Evolutionary conservation across 2,113 vertebrate genomes (phyloP).

Genomic region (Phalacrocorax pelagicus): DNA sequence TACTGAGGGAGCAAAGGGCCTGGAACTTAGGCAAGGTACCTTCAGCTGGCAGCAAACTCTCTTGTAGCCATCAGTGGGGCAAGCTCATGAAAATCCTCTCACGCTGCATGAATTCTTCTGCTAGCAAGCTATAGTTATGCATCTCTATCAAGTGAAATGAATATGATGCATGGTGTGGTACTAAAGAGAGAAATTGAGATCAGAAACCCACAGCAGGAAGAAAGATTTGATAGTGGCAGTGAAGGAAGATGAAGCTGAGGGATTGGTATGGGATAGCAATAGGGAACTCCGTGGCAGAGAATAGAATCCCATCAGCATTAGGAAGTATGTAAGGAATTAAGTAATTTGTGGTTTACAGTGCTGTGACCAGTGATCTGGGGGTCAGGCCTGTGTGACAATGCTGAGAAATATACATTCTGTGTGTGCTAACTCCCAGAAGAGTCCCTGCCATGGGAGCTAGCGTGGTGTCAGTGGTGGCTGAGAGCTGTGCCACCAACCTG

Average conservation of each 20-base stretch:
- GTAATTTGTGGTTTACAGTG: background rate
- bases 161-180: background rate
- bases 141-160: background rate
- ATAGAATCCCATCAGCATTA: background rate
- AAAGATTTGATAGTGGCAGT: background rate
- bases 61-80: background rate
- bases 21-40: slow-evolving; percentile 1
- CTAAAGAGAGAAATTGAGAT: background rate
- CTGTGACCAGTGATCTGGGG: background rate
- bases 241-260: background rate
- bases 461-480: background rate
- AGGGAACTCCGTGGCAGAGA: background rate
- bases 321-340: background rate
- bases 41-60: background rate
- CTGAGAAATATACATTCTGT: background rate
- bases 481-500: background rate
- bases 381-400: background rate
- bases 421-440: too few species aligned
- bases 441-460: background rate
- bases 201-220: background rate
- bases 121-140: background rate
- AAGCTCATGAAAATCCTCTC: background rate
- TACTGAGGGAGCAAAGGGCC: background rate
- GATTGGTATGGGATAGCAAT: background rate
- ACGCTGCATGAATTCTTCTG: background rate